These are phyloP conservation scores for Zosterops borbonicus DNA, from an alignment of 2,113 vertebrate species.

Conservation along the genomic window DNA sequence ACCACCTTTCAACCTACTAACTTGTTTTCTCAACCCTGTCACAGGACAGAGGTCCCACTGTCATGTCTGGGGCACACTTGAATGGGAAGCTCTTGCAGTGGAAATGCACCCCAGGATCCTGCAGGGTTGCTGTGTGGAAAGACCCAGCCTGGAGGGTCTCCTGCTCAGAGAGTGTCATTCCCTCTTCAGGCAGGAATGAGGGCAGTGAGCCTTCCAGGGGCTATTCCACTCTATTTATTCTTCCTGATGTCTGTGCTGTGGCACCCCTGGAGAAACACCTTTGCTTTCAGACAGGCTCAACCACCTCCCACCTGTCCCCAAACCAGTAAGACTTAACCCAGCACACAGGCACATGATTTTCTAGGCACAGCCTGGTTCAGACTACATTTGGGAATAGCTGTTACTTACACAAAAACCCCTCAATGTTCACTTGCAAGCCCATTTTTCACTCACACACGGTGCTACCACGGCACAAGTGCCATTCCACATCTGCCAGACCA, in stretches of 20 bases:
- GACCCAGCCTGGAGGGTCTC: background rate
- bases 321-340: background rate
- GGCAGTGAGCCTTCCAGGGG: background rate
- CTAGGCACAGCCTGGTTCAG: background rate
- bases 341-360: accelerated
- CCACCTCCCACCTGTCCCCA: background rate
- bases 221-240: background rate
- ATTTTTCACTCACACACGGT: accelerated
- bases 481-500: background rate
- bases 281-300: background rate
- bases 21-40: background rate
- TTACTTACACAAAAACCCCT: background rate
- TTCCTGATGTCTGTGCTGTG: accelerated
- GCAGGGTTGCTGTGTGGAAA: accelerated
- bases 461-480: background rate
- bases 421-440: background rate
- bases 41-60: background rate
- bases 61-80: accelerated
- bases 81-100: background rate
- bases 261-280: background rate
- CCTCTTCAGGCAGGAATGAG: background rate
- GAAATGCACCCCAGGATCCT: background rate
- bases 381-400: background rate
- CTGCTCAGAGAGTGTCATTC: background rate
- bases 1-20: background rate